Conservation (phyloP, 2,888 invertebrate genomes). For the Tachina grossa region DNA sequence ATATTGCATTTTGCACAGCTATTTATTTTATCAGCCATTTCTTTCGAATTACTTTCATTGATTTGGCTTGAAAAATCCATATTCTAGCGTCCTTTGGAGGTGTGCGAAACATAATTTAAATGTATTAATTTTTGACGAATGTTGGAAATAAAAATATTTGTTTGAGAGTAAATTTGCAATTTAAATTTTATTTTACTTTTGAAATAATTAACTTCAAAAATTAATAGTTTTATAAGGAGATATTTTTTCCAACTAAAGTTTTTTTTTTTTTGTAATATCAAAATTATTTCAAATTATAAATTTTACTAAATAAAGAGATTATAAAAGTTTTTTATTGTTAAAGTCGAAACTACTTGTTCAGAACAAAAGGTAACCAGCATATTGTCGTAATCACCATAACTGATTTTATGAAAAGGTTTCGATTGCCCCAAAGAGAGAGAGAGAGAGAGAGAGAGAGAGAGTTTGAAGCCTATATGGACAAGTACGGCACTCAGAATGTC, state of each 20-base stretch:
- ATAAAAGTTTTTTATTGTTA: too few species aligned
- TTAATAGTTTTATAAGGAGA: neutral
- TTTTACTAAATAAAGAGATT: too few species aligned
- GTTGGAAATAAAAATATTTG: slow-evolving; percentile 24
- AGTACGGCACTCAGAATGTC: too few species aligned
- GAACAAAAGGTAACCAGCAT: too few species aligned
- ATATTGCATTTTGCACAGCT: slow-evolving; percentile 1
- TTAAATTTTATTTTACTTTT: neutral
- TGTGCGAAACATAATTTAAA: neutral
- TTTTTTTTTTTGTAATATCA: neutral
- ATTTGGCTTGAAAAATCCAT: neutral
- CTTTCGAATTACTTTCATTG: neutral
- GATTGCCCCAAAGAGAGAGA: too few species aligned
- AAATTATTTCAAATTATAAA: too few species aligned
- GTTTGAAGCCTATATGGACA: too few species aligned
- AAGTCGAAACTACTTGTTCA: too few species aligned
- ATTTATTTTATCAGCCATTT: neutral
- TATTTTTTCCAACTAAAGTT: neutral
- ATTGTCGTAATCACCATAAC: too few species aligned
- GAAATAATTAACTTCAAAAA: neutral
- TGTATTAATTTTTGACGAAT: slow-evolving; percentile 15
- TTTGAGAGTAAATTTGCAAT: neutral
- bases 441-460: too few species aligned
- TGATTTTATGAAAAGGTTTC: too few species aligned
- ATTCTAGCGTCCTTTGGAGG: neutral